Conservation (phyloP, 2,797 vertebrate genomes). For the Anomalospiza imberbis region DNA sequence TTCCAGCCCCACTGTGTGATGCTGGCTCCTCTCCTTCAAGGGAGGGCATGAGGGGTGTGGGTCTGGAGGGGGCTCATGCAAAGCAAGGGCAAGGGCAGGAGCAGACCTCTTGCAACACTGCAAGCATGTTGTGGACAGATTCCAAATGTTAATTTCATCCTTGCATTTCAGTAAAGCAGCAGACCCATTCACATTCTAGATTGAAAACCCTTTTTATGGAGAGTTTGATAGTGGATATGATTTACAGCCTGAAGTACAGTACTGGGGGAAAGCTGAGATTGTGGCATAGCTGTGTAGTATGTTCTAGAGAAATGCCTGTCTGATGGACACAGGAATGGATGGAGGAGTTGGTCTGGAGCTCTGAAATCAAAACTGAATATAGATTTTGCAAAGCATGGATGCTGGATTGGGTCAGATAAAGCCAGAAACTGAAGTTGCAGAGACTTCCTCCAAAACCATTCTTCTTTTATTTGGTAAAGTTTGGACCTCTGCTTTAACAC, state of each 20-base stretch:
- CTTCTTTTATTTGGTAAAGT: neutral
- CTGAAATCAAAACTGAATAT: neutral
- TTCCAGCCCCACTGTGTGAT: neutral
- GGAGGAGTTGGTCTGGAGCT: neutral
- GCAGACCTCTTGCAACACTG: neutral
- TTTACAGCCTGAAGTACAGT: neutral
- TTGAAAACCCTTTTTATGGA: neutral
- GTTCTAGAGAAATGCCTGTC: neutral
- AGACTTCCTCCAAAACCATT: neutral
- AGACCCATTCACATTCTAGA: neutral
- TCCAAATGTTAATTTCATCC: neutral
- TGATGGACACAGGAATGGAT: neutral
- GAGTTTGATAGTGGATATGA: neutral
- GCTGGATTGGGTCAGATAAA: neutral
- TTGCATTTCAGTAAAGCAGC: neutral
- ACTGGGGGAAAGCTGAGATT: neutral
- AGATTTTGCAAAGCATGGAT: neutral
- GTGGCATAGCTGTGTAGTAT: fast-evolving
- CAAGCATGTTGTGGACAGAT: neutral
- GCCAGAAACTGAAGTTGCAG: neutral
- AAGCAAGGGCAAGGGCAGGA: neutral
- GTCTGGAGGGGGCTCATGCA: neutral
- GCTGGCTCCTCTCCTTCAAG: neutral
- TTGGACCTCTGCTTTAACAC: neutral
- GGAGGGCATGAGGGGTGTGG: neutral